Base-by-base conservation (phyloP, 2,797 vertebrate species). In the Rhabdomys pumilio region DNA sequence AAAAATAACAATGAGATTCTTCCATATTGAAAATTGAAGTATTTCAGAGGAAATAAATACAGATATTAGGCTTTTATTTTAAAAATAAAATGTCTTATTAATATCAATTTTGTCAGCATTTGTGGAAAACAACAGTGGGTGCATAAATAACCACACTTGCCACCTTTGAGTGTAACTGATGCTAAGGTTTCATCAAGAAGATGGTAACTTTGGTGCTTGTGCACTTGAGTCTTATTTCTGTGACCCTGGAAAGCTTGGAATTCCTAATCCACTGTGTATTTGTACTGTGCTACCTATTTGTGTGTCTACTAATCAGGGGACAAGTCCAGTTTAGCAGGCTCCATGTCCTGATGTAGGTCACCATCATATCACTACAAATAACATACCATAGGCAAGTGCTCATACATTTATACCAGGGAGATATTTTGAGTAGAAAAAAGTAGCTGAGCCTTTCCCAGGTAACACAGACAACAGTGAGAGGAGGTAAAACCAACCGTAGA, bases 361-460 rank as follows among this genome's bases (percentile, higher is more conserved):
- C 10, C 82, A 75, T 82, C 3, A 26, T 55, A 90, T 92, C 41
- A 81, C 82, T n/a, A 5, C 81, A 82, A 73, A 50, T 63, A 29
- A 26, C 34, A 55, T 79, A 13, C 31, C 38, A 20, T 0, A 73
- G 67, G 87, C 63, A 76, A 73, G 29, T 11, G 38, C 50, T 80
- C 44, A 22, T n/a, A 22, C 41, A 15, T 89, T 82, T 86, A 44
- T 91, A 55, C 86, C 26, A 38, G 29, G 90, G 55, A 92, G 47
- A 17, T 79, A n/a, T 59, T 53, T 89, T 73, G 44, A 2, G 57
- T 69, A 80, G 67, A 55, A 79, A 77, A 44, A 93, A 89, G 63
- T 89, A 93, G 93, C 81, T 93, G 53, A 94, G 89, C 53, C 90
- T 94, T 77, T 92, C 80, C 87, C 59, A 91, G 72, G 87, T 63